Evolutionary conservation across 2,888 invertebrate genomes (phyloP).

Genomic region (Bruchidius siliquastri): DNA sequence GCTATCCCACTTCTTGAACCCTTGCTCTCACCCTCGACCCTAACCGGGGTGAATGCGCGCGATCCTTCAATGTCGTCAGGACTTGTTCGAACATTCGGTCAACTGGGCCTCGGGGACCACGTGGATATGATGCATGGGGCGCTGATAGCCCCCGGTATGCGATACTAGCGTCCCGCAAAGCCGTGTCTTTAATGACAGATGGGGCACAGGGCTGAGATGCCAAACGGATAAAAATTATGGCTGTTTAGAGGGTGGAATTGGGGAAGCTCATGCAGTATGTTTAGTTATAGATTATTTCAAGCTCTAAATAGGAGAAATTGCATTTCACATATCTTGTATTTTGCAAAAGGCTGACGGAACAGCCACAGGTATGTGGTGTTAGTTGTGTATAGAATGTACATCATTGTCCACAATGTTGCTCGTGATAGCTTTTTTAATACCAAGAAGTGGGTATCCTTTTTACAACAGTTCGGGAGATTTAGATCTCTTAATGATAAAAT

Average conservation of each 20-base stretch:
- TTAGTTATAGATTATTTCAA: too few relatives aligned
- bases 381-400: too few relatives aligned
- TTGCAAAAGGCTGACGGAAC: too few relatives aligned
- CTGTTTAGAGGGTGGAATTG: background rate
- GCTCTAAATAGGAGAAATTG: too few relatives aligned
- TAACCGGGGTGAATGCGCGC: slow-evolving; percentile 2
- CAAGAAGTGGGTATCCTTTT: too few relatives aligned
- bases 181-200: background rate
- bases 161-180: background rate
- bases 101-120: slow-evolving; percentile 35
- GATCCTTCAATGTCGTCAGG: slow-evolving; percentile 37
- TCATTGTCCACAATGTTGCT: too few relatives aligned
- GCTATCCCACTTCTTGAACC: slow-evolving; percentile 14
- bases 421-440: too few relatives aligned
- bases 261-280: too few relatives aligned
- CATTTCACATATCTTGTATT: too few relatives aligned
- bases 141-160: background rate
- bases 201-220: background rate
- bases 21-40: slow-evolving; percentile 8
- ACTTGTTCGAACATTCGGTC: slow-evolving; percentile 36
- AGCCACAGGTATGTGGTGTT: too few relatives aligned
- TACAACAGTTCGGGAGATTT: too few relatives aligned
- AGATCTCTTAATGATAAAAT: too few relatives aligned
- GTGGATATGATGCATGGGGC: slow-evolving; percentile 18
- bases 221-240: background rate